phyloP scores from a whole-genome alignment of 2,797 vertebrate species.

The Limnodromus scolopaceus region DNA sequence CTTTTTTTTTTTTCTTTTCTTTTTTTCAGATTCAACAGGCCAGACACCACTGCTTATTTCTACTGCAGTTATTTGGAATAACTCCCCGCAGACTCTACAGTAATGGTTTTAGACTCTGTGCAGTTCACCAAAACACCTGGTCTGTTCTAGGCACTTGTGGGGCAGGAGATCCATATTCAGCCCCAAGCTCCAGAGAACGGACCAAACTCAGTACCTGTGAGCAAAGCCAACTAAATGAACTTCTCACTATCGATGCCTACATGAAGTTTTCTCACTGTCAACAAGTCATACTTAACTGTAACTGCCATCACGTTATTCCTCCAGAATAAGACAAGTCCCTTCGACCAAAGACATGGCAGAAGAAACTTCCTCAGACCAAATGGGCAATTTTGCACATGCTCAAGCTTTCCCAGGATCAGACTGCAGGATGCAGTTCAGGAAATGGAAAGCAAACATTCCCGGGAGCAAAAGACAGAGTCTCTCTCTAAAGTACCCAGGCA shows the following conservation, averaged over 20 bases:
- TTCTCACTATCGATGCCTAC: not conserved
- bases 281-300: not conserved
- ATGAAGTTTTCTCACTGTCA: not conserved
- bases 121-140: not conserved
- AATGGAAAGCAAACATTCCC: not conserved
- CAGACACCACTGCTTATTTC: not conserved
- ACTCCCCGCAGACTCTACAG: not conserved
- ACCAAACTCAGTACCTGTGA: not conserved
- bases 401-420: not conserved
- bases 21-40: not conserved
- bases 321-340: not conserved
- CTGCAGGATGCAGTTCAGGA: not conserved
- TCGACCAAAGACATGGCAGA: not conserved
- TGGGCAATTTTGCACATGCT: not conserved
- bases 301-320: not conserved
- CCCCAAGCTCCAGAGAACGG: not conserved
- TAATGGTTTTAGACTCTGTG: not conserved
- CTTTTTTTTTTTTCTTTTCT: not conserved
- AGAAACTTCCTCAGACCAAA: not conserved
- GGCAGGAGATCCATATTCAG: not conserved
- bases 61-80: not conserved
- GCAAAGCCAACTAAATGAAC: not conserved
- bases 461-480: not conserved
- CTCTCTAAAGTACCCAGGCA: not conserved
- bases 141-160: not conserved